A percentile compares a stretch with the other conserved stretches of the same genome.
Conservation (phyloP, 2,113 vertebrate genomes). For the Smithornis capensis region DNA sequence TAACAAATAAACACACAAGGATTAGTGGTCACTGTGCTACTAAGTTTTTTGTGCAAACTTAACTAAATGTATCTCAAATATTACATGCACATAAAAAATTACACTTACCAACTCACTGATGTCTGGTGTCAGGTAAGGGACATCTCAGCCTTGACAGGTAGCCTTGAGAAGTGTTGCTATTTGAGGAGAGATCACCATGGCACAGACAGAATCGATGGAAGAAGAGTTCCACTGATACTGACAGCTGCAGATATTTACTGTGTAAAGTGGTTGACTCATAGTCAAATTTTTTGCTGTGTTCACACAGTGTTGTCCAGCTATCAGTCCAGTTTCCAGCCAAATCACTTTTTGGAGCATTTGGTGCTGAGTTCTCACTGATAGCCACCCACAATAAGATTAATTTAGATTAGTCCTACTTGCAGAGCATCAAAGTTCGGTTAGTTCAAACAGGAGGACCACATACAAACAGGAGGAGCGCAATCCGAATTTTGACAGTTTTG, state of each 20-base stretch:
- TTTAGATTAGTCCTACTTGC: background rate
- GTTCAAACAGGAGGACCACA: background rate
- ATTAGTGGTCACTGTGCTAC: background rate
- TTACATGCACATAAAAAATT: background rate
- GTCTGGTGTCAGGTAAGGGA: background rate
- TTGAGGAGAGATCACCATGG: accelerated
- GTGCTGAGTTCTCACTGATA: background rate
- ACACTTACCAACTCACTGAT: accelerated
- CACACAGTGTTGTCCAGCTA: background rate
- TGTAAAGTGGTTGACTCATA: background rate
- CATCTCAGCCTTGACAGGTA: accelerated
- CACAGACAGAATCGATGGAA: background rate
- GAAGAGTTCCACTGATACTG: accelerated
- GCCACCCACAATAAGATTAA: background rate
- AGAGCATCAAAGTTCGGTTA: background rate
- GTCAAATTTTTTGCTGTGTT: background rate
- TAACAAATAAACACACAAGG: no score
- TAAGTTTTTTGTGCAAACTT: background rate
- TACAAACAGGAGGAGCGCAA: background rate
- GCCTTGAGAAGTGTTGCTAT: background rate
- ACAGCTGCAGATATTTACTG: background rate
- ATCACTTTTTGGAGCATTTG: accelerated
- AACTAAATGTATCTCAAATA: no score
- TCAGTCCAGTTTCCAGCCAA: background rate
- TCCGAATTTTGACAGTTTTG: background rate